Evolutionary conservation across 2,888 invertebrate genomes (phyloP).

Genomic region (Cryptops parisi): DNA sequence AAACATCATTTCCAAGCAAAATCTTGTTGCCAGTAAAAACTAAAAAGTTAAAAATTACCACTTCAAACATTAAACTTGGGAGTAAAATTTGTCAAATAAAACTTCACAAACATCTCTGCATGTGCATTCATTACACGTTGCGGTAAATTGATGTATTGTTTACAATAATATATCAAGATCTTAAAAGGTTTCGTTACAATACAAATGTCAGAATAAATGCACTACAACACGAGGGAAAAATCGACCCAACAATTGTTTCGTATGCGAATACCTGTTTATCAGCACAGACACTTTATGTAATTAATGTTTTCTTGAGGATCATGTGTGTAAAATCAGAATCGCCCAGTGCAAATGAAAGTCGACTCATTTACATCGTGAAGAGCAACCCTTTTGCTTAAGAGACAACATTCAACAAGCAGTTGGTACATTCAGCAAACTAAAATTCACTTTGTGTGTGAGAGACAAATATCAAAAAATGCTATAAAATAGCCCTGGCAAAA

Average conservation of each 20-base stretch:
- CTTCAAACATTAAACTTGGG: not conserved
- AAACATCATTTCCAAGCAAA: not conserved
- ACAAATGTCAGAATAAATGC: not conserved
- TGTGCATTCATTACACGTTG: conserved; percentile 10
- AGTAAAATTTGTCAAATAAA: not conserved
- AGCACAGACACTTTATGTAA: no score
- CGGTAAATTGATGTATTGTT: conserved; percentile 9
- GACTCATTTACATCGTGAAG: no score
- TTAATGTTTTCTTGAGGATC: no score
- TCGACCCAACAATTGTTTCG: not conserved
- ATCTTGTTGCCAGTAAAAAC: not conserved
- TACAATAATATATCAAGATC: conserved; percentile 5
- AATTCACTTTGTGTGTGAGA: no score
- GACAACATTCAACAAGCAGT: no score
- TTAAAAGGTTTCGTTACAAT: not conserved
- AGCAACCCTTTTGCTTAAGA: no score
- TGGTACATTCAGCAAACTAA: no score
- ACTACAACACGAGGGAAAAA: not conserved
- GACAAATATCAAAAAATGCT: no score
- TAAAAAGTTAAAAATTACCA: not conserved
- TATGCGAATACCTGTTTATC: no score
- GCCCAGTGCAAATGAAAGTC: no score
- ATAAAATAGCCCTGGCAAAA: no score
- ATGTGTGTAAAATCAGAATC: no score
- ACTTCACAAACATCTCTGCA: not conserved